Evolutionary conservation across 2,113 vertebrate genomes (phyloP), one percentile per base, ranked within the genome.

Genomic region (Callithrix jacchus): DNA sequence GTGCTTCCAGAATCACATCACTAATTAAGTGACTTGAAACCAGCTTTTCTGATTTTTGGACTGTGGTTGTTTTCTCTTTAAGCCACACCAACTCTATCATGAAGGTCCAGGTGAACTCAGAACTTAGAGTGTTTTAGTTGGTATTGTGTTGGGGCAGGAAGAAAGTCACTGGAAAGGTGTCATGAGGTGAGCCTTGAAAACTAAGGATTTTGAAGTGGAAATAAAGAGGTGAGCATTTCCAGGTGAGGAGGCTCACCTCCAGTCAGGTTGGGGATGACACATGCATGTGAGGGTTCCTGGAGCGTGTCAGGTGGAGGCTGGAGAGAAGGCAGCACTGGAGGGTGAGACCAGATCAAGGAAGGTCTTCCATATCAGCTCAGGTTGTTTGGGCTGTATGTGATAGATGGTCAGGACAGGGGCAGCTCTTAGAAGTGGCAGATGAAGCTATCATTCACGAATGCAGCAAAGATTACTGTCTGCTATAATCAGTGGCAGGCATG

Each of bases 1-100:
- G 3, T 89, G 45, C 40, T 82, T 87, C 23, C 20, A 61, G 77
- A 94, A 77, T 73, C 68, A 52, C 58, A 52, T 42, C 20, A 27
- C 68, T 70, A 25, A 88, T 87, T 76, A 74, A 86, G 64, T 80
- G 58, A 73, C 68, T 73, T n/a, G 47, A 32, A 70, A 11, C 76
- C 27, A 61, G 35, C 3, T 58, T 61, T 91, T 70, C 40, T 91
- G 40, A 77, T n/a, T 68, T 83, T 77, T 37, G 49, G 35, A 54
- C 25, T 25, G 71, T 77, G 14, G 32, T 77, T 35, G 20, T 49
- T 68, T 54, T 25, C 40, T 66, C 13, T 14, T 52, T 77, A 35
- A 91, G 20, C 30, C 54, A 27, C 13, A 40, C 4, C 5, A 7
- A 30, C 49, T 71, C 70, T 71, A 27, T 23, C 52, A 45, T 49